These are phyloP conservation scores for Limnephilus auricula DNA, from an alignment of 2,888 invertebrate genomes.

Conservation along the genomic window DNA sequence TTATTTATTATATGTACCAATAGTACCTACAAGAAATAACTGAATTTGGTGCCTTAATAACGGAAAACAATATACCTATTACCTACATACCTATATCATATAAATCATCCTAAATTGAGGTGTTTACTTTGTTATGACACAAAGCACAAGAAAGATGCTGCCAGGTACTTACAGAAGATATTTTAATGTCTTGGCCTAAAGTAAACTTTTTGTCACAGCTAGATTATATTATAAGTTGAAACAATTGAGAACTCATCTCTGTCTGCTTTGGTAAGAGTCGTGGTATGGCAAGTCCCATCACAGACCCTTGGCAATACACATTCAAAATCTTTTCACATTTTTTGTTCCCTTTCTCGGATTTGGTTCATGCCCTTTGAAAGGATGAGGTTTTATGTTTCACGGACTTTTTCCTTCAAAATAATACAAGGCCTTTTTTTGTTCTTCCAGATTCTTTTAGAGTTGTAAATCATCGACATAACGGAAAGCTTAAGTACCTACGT, in stretches of 20 bases:
- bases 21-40: background rate
- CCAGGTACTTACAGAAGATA: background rate
- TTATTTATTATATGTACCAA: background rate
- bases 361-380: conserved; percentile 60
- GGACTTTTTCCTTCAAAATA: conserved; percentile 61
- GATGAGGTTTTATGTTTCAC: conserved; percentile 65
- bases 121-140: background rate
- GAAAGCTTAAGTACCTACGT: conserved; percentile 51
- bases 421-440: conserved; percentile 61
- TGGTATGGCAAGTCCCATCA: conserved; percentile 24
- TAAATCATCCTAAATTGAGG: background rate
- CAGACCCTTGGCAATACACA: conserved; percentile 4
- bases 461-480: conserved; percentile 66
- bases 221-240: background rate
- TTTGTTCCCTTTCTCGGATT: conserved; percentile 60
- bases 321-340: conserved; percentile 51
- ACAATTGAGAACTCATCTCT: conserved; percentile 4
- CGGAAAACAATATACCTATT: background rate
- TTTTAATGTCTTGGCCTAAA: background rate
- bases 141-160: background rate
- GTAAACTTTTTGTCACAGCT: background rate
- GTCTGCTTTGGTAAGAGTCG: conserved; percentile 8
- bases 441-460: conserved; percentile 58
- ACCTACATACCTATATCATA: background rate
- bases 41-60: background rate